Evolutionary conservation across 2,888 invertebrate genomes (phyloP).

Genomic region (Atrina japonica): DNA sequence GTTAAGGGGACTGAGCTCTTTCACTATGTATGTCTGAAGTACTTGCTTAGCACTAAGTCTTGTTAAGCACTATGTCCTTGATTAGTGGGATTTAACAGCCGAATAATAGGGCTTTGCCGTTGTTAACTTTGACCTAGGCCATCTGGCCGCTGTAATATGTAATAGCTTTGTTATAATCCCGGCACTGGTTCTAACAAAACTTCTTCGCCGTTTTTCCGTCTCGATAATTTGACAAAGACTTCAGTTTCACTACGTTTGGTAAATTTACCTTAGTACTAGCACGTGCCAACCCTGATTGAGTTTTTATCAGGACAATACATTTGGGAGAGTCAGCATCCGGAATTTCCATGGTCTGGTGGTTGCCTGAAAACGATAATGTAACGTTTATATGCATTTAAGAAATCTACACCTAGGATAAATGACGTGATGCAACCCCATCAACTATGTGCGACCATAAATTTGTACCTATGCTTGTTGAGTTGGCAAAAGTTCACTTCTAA

Average conservation of each 20-base stretch:
- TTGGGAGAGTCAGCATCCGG: slow-evolving; percentile 11
- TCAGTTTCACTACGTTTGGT: slow-evolving; percentile 18
- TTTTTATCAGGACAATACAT: slow-evolving; percentile 10
- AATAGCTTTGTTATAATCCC: not conserved
- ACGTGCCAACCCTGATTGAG: slow-evolving; percentile 20
- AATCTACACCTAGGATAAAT: slow-evolving; percentile 17
- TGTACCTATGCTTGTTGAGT: slow-evolving; percentile 7
- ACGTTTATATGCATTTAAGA: slow-evolving; percentile 16
- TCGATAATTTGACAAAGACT: slow-evolving; percentile 14
- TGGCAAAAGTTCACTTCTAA: slow-evolving; percentile 3
- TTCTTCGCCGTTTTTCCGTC: slow-evolving; percentile 11
- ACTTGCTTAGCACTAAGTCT: slow-evolving; percentile 5
- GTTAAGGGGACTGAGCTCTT: slow-evolving; percentile 1
- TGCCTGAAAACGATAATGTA: slow-evolving; percentile 11
- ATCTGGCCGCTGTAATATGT: slow-evolving; percentile 19
- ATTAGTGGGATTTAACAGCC: slow-evolving; percentile 19
- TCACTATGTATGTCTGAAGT: not conserved
- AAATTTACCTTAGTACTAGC: not conserved
- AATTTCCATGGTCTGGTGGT: slow-evolving; percentile 10
- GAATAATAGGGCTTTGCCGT: not conserved
- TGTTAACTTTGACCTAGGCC: slow-evolving; percentile 16
- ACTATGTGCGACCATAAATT: slow-evolving; percentile 5
- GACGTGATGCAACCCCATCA: no score
- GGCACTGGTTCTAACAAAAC: slow-evolving; percentile 23
- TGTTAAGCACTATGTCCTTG: not conserved